These are phyloP conservation scores for Mustelus asterias DNA, from an alignment of 2,113 vertebrate genomes.

Conservation along the genomic window DNA sequence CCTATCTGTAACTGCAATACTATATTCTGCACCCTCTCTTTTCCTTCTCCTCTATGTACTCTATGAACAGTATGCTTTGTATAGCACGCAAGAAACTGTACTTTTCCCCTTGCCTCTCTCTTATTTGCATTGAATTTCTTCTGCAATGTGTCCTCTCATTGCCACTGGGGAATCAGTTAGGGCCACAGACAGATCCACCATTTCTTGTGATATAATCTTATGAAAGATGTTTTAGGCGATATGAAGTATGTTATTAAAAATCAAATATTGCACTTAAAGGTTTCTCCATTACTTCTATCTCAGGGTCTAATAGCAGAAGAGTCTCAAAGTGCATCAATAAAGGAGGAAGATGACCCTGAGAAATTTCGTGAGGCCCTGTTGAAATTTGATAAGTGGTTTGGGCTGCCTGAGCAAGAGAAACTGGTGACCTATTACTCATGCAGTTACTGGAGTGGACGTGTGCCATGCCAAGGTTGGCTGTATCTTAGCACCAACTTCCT, in stretches of 20 bases:
- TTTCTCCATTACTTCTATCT: slow-evolving; percentile 41
- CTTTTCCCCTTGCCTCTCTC: background rate
- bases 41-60: too few relatives aligned
- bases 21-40: too few relatives aligned
- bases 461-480: slow-evolving; percentile 96
- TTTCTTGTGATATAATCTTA: too few relatives aligned
- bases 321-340: slow-evolving; percentile 70
- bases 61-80: too few relatives aligned
- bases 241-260: background rate
- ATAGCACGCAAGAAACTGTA: too few relatives aligned
- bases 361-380: slow-evolving; percentile 86
- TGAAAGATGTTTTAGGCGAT: background rate
- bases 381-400: slow-evolving; percentile 91
- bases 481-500: slow-evolving; percentile 97
- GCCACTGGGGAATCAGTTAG: background rate
- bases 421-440: slow-evolving; percentile 96
- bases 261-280: background rate
- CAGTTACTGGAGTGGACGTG: slow-evolving; percentile 93
- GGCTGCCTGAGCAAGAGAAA: slow-evolving; percentile 81
- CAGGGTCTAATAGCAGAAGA: slow-evolving; percentile 97
- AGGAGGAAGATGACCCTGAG: slow-evolving; percentile 90
- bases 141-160: too few relatives aligned
- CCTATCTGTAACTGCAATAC: too few relatives aligned
- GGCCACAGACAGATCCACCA: too few relatives aligned
- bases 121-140: background rate